A percentile compares a stretch with the other conserved stretches of the same genome.
These are phyloP conservation scores for Amblyopsis rosae DNA, from an alignment of 2,113 vertebrate species.

Conservation along the genomic window DNA sequence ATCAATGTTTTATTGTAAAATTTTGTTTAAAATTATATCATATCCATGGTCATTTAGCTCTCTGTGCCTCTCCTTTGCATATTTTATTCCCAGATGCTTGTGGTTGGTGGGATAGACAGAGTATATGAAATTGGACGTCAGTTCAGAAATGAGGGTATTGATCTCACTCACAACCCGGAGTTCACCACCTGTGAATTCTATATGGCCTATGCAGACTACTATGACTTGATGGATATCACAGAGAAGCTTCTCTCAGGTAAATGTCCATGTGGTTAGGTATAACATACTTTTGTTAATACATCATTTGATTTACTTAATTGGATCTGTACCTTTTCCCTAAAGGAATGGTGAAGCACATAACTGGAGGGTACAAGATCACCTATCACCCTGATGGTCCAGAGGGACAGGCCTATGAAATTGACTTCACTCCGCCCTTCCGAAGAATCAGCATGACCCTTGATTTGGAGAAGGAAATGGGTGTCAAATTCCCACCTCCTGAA, in stretches of 20 bases:
- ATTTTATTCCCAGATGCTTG: constrained; percentile 84
- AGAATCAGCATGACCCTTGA: constrained; percentile 89
- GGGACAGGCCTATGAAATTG: constrained; percentile 85
- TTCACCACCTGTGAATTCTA: constrained; percentile 99
- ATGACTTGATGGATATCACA: constrained; percentile 95
- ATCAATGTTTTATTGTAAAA: too few species aligned
- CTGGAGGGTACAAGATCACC: constrained; percentile 86
- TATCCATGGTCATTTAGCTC: too few species aligned
- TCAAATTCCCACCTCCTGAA: constrained; percentile 85
- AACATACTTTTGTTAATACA: not conserved
- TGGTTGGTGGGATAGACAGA: constrained; percentile 94
- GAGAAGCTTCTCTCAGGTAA: constrained; percentile 94
- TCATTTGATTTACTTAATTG: not conserved
- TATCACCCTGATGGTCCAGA: constrained; percentile 95
- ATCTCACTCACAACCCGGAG: constrained; percentile 97
- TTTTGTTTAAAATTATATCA: not conserved
- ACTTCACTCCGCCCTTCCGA: constrained; percentile 96
- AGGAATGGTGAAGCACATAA: constrained; percentile 96
- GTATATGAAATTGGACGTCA: constrained; percentile 97
- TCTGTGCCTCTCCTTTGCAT: not conserved
- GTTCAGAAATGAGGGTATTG: constrained; percentile 98
- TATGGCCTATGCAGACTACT: constrained; percentile 98
- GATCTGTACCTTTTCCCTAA: constrained; percentile 20
- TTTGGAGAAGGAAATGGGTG: constrained; percentile 86
- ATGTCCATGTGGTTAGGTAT: not conserved